These are phyloP conservation scores for Tolmerus cingulatus DNA, from an alignment of 2,888 invertebrate genomes.

Conservation along the genomic window DNA sequence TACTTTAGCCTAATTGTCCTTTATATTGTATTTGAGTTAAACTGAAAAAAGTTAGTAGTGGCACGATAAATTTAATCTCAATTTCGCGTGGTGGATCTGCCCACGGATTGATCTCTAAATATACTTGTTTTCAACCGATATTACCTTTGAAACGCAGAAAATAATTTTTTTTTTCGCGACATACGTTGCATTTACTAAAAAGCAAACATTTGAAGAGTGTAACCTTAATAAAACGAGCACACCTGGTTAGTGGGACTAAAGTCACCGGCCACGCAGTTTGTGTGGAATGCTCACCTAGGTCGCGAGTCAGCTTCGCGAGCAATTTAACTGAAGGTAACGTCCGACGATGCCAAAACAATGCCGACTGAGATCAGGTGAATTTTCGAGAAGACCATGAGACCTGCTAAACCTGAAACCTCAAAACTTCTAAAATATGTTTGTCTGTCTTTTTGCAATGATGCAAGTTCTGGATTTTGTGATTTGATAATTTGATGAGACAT, in stretches of 20 bases:
- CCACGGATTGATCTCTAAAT: not conserved
- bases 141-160: not conserved
- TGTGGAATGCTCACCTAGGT: not conserved
- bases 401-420: not conserved
- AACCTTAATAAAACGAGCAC: not conserved
- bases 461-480: not conserved
- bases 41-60: not conserved
- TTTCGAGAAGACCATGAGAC: not conserved
- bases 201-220: not conserved
- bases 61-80: not conserved
- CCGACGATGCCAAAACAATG: not conserved
- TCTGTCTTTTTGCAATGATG: not conserved
- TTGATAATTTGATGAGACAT: not conserved
- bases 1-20: too few relatives aligned
- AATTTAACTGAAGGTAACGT: not conserved
- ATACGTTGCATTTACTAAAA: not conserved
- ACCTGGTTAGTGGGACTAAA: not conserved
- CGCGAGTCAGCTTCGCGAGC: not conserved
- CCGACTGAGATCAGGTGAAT: not conserved
- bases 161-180: not conserved
- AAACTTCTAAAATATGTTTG: not conserved
- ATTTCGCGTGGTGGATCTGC: not conserved
- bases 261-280: not conserved
- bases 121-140: not conserved
- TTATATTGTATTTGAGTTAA: not conserved